Base-by-base conservation (phyloP, 2,888 invertebrate species). In the Ormyrus labotus region DNA sequence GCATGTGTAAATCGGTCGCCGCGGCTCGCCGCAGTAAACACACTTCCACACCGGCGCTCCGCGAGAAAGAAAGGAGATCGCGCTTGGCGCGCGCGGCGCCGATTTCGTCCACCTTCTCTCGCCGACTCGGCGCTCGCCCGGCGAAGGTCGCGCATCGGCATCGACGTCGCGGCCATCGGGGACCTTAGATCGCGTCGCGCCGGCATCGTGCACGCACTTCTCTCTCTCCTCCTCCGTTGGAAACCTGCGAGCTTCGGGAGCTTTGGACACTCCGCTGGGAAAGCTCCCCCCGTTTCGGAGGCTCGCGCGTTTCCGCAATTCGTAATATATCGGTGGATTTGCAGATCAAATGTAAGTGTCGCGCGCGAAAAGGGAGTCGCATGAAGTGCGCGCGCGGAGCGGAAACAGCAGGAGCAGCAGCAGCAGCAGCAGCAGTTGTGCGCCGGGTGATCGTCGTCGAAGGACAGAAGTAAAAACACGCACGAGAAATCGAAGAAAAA, bases 341-440 rank as follows among this genome's bases (percentile, higher is more conserved):
- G 61, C 85, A 88, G 87, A 87, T 88, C 87, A 83, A 85, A 87
- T 87, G 86, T 88, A 85, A 88, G 86, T 88, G 88, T 83, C 86
- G 87, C 85, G 87, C 84, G 87, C 85, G 85, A 77, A 60, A 48
- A 68, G 11, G 57, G 57, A 47, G n/a, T 51, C 60, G 81, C 84
- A 86, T 86, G 84, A 81, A 70, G 81, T 79, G 83, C 83, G 83
- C 85, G 83, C 83, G 85, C 85, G 84, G 80, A 79, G 74, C 83
- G 82, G 80, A 19, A 84, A 84, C 82, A 50, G 48, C 78, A 65
- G n/a, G 63, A 13, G 4, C 63, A 61, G 55, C 70, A 47, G 13
- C 19, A 60, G 75, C 55, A 48, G 47, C 70, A 47, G 13, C 19
- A 60, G 75, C 55, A 48, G 47, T 19, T 19, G 19, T 19, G 19